Evolutionary conservation across 2,888 invertebrate genomes (phyloP), one percentile per base, ranked within the genome.

Genomic region (Scrobipalpa atriplicella): DNA sequence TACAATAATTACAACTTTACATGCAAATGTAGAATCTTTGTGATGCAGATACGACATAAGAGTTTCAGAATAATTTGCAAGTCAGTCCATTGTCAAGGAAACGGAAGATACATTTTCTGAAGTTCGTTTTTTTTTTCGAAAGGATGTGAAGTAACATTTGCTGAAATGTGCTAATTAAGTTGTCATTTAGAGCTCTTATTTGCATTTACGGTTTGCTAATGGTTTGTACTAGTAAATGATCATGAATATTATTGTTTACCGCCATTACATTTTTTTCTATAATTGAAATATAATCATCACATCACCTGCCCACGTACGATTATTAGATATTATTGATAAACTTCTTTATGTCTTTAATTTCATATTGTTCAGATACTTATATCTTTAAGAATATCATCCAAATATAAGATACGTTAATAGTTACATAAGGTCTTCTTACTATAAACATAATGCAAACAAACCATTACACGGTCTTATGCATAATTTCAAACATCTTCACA

Each of bases 51-150:
- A 9, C 6, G 9, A 9, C 62, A 41, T 41, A 43, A 36, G 19
- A 41, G 11, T 61, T 66, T 60, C 39, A 38, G 62, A 60, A 65
- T 68, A 67, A 67, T 70, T 66, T 65, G 68, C 69, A 67, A 66
- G 39, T 66, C 52, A 52, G 51, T 58, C 16, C 18, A 38, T 43
- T 51, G 66, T 56, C 56, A 52, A 43, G 65, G 62, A 66, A 70
- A 71, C 68, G 67, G 71, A 68, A 71, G 69, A 66, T 56, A 64
- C 64, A 61, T 65, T 61, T 67, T 61, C 11, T 58, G 9, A 58
- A 16, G 38, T 52, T 52, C 18, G 16, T n/a, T 16, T 52, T 41
- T 41, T 41, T 52, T n/a, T 11, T 16, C 10, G 6, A 47, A 47
- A 47, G 47, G 47, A 47, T 47, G n/a, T 47, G 47, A 16, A 6